Conservation (phyloP, 2,888 invertebrate species). For the Pyrrhia umbra region DNA sequence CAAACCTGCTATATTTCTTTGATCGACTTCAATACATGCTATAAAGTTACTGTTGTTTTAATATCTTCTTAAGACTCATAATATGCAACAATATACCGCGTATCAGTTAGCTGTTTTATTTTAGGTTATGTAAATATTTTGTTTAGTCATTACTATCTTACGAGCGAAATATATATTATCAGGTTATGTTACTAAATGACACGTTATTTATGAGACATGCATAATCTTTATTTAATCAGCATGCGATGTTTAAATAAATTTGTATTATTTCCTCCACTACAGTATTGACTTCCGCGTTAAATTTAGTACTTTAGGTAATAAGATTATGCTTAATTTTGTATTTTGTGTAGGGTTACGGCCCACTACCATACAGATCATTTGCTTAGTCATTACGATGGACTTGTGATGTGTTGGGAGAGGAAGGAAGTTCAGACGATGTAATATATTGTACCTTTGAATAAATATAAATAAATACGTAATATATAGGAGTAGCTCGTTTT, state of each 20-base stretch:
- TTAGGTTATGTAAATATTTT: slow-evolving; percentile 80
- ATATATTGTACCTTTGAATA: slow-evolving; percentile 90
- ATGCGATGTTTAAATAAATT: slow-evolving; percentile 78
- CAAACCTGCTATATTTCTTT: slow-evolving; percentile 38
- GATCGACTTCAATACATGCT: slow-evolving; percentile 52
- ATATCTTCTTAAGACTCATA: slow-evolving; percentile 46
- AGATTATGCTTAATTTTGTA: slow-evolving; percentile 88
- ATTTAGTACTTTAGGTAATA: slow-evolving; percentile 82
- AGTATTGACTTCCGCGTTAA: slow-evolving; percentile 88
- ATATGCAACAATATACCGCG: slow-evolving; percentile 45
- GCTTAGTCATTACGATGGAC: slow-evolving; percentile 86
- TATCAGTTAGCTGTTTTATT: slow-evolving; percentile 61
- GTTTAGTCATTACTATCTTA: slow-evolving; percentile 75
- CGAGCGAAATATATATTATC: slow-evolving; percentile 70
- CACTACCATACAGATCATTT: slow-evolving; percentile 86
- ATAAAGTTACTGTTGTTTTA: slow-evolving; percentile 58
- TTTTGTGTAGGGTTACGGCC: slow-evolving; percentile 84
- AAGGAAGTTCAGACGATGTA: slow-evolving; percentile 87
- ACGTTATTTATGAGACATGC: slow-evolving; percentile 76
- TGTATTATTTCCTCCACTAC: slow-evolving; percentile 85
- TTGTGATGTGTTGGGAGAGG: slow-evolving; percentile 84
- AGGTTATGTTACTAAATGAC: slow-evolving; percentile 62
- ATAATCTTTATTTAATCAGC: slow-evolving; percentile 85
- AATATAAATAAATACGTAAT: slow-evolving; percentile 90
- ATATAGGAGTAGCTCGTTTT: slow-evolving; percentile 82